Base-by-base conservation (phyloP, 2,888 invertebrate species). In the Trichopria drosophilae region DNA sequence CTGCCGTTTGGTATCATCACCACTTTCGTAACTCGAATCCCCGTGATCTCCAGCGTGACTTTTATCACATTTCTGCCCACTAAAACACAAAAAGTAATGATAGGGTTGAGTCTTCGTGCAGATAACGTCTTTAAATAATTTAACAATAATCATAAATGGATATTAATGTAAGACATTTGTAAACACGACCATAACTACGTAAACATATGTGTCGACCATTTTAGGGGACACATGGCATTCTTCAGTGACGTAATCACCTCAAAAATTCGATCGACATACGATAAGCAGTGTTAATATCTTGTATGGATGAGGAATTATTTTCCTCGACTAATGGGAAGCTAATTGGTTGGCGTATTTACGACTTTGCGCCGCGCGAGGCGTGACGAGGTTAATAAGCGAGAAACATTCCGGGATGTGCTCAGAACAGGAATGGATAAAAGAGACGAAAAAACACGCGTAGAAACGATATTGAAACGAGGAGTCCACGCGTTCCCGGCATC, bases 21-120 rank as follows among this genome's bases (percentile, higher is more conserved):
- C 75, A 52, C 73, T 73, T 40, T 75, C 75, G 63, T 74, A 72
- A 53, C 75, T 73, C 29, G 75, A 68, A 31, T 75, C 75, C 1
- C 68, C 71, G 6, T 72, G 46, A 10, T 67, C 69, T 2, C 66
- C 65, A 18, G 66, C 66, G 50, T 71, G 72, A 22, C 66, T 61
- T 52, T 75, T 75, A 40, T 73, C 75, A 48, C 75, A 72, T 36
- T 73, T 67, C 31, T 73, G 74, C 9, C 71, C 72, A 42, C 75
- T 75, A 65, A 0, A 64, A 66, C 43, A n/a, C 39, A 51, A 40
- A 48, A 6, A 32, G 47, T n/a, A n/a, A n/a, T n/a, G n/a, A n/a
- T n/a, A n/a, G n/a, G n/a, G n/a, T n/a, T n/a, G n/a, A n/a, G n/a
- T n/a, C n/a, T n/a, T n/a, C n/a, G n/a, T n/a, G n/a, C n/a, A n/a